Percentiles rank a stretch among this genome's conserved stretches.
Conservation (phyloP, 2,888 invertebrate genomes). For the Troides aeacus region DNA sequence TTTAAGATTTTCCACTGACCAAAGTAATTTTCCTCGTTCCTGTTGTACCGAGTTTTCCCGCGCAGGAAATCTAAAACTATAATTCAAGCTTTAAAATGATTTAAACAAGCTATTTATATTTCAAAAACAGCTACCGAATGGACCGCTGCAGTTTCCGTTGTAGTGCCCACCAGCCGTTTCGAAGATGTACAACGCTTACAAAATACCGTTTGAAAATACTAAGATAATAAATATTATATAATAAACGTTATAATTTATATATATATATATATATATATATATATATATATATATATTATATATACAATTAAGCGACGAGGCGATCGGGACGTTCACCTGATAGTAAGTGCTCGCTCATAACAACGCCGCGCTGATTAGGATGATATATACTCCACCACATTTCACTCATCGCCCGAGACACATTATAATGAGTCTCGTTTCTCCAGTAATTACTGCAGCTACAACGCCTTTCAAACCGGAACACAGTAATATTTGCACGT, state of each 20-base stretch:
- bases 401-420: too few relatives aligned
- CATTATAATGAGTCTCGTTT: too few relatives aligned
- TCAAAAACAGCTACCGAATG: slow-evolving; percentile 13
- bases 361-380: too few relatives aligned
- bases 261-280: too few relatives aligned
- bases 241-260: neutral
- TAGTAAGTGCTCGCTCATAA: too few relatives aligned
- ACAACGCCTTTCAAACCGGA: too few relatives aligned
- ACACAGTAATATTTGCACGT: too few relatives aligned
- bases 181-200: slow-evolving; percentile 5
- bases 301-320: too few relatives aligned
- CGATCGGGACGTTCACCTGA: too few relatives aligned
- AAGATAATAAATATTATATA: neutral
- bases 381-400: too few relatives aligned
- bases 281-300: neutral
- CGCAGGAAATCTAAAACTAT: slow-evolving; percentile 23
- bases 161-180: slow-evolving; percentile 2
- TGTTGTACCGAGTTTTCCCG: slow-evolving; percentile 1
- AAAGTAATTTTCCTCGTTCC: neutral
- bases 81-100: slow-evolving; percentile 22
- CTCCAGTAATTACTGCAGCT: too few relatives aligned
- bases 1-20: neutral
- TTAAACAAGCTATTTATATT: slow-evolving; percentile 21
- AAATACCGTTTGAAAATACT: neutral
- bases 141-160: slow-evolving; percentile 16